Base-by-base conservation (phyloP, 2,797 vertebrate genomes). In the Channallabes apus region DNA sequence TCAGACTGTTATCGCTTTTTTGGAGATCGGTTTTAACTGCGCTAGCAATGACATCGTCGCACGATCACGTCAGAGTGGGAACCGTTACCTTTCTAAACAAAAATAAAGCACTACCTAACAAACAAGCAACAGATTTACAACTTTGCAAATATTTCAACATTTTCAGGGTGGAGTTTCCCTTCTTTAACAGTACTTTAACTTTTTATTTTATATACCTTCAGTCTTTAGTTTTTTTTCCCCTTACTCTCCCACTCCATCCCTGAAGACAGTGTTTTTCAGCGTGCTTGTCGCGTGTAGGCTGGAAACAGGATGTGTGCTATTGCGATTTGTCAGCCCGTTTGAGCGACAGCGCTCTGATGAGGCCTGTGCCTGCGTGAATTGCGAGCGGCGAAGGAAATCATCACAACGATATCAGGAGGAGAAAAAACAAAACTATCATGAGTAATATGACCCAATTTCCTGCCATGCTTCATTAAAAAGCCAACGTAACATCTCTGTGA, bases 381-480 rank as follows among this genome's bases (percentile, higher is more conserved):
- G 64, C 65, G 62, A 77, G 41, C 76, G 62, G 80, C 73, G 77
- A 85, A 88, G 88, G 84, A 84, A 88, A 82, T 89, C 92, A 91
- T 87, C 90, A 92, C 92, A 89, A 88, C 91, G 91, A 92, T 91
- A 93, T 94, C 92, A 91, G 68, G 27, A 54, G 51, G n/a, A 84
- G 78, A 17, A 68, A 68, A 20, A 54, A 72, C 29, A 72, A 56
- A 85, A 80, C 80, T 83, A 83, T 87, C 61, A 84, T 76, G 84
- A 84, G 82, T 85, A 88, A 88, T 67, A 87, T 71, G 73, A 86
- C 82, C 84, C 83, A 75, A 93, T 93, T 91, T 90, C 87, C 56
- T 77, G 90, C 88, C 90, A 93, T 79, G 93, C 94, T 92, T 92
- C 94, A 94, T 94, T 95, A 94, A 90, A 80, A 91, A 90, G 87